A percentile compares a stretch with the other conserved stretches of the same genome.
These are phyloP conservation scores for Cordylochernes scorpioides DNA, from an alignment of 2,888 invertebrate species.

Conservation along the genomic window DNA sequence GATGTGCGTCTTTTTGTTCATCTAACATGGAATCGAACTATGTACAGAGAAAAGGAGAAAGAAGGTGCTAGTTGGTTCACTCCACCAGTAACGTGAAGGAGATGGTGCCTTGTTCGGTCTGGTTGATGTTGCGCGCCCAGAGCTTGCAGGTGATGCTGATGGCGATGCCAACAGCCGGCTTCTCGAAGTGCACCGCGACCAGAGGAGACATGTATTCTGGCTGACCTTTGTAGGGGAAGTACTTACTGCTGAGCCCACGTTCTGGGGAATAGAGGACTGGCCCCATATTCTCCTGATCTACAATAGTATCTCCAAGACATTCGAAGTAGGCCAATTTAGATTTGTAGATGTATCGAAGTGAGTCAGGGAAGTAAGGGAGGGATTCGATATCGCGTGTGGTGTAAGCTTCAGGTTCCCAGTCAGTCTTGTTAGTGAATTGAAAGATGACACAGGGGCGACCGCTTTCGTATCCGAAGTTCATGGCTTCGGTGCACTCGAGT, in stretches of 20 bases:
- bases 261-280: constrained; percentile 13
- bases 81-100: constrained; percentile 10
- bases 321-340: constrained; percentile 12
- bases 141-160: constrained; percentile 83
- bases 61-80: too few species aligned
- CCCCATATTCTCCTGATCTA: constrained; percentile 14
- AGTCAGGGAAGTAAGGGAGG: constrained; percentile 42
- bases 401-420: constrained; percentile 54
- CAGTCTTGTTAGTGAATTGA: constrained; percentile 85
- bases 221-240: constrained; percentile 59
- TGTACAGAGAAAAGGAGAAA: too few species aligned
- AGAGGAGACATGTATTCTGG: constrained; percentile 65
- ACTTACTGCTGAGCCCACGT: constrained; percentile 20
- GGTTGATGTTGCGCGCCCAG: constrained; percentile 54
- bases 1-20: too few species aligned
- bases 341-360: constrained; percentile 24
- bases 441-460: constrained; percentile 78
- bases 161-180: constrained; percentile 53
- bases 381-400: constrained; percentile 33
- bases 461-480: constrained; percentile 58
- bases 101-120: constrained; percentile 10
- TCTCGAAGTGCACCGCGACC: constrained; percentile 60
- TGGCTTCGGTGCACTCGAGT: constrained; percentile 39
- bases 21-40: too few species aligned
- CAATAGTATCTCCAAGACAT: constrained; percentile 12